A percentile compares a stretch with the other conserved stretches of the same genome.
These are phyloP conservation scores for Caenorhabditis brenneri DNA, from an alignment of 1,140 invertebrate genomes.

Conservation along the genomic window DNA sequence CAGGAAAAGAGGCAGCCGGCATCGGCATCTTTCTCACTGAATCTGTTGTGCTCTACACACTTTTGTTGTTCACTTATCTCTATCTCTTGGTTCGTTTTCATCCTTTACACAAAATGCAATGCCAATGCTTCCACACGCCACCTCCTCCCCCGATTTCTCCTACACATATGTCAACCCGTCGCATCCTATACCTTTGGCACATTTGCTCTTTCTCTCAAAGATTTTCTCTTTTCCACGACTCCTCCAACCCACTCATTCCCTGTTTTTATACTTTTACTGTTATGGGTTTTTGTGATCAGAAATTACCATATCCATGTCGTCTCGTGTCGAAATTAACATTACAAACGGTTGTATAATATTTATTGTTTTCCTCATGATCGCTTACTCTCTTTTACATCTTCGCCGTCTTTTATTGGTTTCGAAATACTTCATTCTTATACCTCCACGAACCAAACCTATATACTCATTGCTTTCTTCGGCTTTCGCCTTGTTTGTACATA, in stretches of 20 bases:
- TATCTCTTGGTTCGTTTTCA: slow-evolving; percentile 31
- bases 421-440: neutral
- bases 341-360: neutral
- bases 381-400: neutral
- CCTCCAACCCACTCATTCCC: neutral
- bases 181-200: slow-evolving; percentile 35
- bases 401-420: neutral
- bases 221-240: neutral
- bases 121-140: slow-evolving; percentile 37
- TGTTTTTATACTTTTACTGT: neutral
- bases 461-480: slow-evolving; percentile 17
- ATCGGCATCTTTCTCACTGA: neutral
- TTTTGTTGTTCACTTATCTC: slow-evolving; percentile 37
- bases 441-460: neutral
- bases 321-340: neutral
- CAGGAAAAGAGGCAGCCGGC: neutral
- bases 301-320: neutral
- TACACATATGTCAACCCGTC: slow-evolving; percentile 41
- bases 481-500: slow-evolving; percentile 37
- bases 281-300: neutral
- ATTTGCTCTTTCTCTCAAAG: neutral
- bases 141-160: slow-evolving; percentile 26
- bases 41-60: slow-evolving; percentile 10
- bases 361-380: neutral
- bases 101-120: slow-evolving; percentile 35